phyloP scores from a whole-genome alignment of 2,797 vertebrate species.

The Enteromius paludinosus region DNA sequence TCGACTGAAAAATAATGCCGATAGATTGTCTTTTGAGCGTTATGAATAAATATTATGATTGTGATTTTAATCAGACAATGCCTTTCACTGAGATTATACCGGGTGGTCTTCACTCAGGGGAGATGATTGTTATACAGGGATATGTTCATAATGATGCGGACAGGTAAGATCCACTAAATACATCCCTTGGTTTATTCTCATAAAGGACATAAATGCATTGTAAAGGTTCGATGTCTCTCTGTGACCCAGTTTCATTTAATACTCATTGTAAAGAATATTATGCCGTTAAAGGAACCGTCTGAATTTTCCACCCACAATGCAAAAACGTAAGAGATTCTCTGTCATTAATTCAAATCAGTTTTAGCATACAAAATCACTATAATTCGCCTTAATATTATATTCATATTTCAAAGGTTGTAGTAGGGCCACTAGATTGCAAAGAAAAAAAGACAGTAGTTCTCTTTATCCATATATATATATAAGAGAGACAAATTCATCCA shows the following conservation, averaged over 20 bases:
- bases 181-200: not conserved
- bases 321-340: no score
- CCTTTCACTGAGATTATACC: conserved; percentile 89
- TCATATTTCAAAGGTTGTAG: no score
- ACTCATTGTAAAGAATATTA: not conserved
- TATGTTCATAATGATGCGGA: conserved; percentile 84
- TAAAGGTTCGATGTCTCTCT: not conserved
- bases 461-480: no score
- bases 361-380: not conserved
- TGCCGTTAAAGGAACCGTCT: not conserved
- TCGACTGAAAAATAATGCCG: not conserved
- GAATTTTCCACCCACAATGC: not conserved
- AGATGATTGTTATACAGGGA: conserved; percentile 88
- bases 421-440: no score
- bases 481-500: no score
- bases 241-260: not conserved
- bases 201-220: not conserved
- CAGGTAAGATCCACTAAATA: conserved; percentile 76
- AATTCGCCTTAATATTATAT: no score
- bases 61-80: conserved; percentile 75
- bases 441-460: no score
- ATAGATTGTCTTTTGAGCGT: not conserved
- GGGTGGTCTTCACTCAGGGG: conserved; percentile 85
- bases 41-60: not conserved
- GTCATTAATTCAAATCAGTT: not conserved